Evolutionary conservation across 2,113 vertebrate genomes (phyloP), one percentile per base, ranked within the genome.

Genomic region (Coryphaenoides rupestris): DNA sequence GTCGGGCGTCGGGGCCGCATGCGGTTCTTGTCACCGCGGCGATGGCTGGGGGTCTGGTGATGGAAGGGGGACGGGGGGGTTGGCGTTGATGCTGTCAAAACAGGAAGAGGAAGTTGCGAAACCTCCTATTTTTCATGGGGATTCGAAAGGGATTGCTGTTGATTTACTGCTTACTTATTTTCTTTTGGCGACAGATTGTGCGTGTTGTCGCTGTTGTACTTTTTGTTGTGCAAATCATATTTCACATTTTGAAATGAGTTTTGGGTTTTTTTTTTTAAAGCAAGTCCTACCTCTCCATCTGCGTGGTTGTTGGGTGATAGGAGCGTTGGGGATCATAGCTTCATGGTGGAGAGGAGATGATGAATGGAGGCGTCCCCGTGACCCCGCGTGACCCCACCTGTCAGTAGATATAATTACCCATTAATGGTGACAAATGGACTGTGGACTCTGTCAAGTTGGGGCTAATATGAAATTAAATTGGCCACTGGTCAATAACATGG

Each of bases 71-170:
- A 12, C 9, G 33, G 61, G 60, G 57, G 2, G 58, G 73, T 57
- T 60, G 58, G 3, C 62, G 77, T 68, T 76, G 69, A 76, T 74
- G 80, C 74, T 80, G 77, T 86, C 83, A 80, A 75, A 87, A 77
- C 80, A 84, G 74, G 78, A 77, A 72, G 68, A 55, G 58, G 67
- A 64, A 55, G 77, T 78, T 40, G 33, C 7, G 33, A 40, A 40
- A 40, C 33, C 13, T 26, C 24, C 24, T 26, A 26, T 26, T 26
- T 26, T 26, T 26, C n/a, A n/a, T 26, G 3, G 24, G 33, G 13
- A 33, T 33, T 9, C 28, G 5, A 33, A 33, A 40, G 33, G 33
- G 33, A 40, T 40, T 40, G 17, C 47, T 50, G 47, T 50, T n/a
- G 47, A 5, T n/a, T 50, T 50, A 50, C n/a, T 50, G 9, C 33